These are phyloP conservation scores for Halcyon smyrnensis DNA, from an alignment of 2,797 vertebrate genomes.

Conservation along the genomic window DNA sequence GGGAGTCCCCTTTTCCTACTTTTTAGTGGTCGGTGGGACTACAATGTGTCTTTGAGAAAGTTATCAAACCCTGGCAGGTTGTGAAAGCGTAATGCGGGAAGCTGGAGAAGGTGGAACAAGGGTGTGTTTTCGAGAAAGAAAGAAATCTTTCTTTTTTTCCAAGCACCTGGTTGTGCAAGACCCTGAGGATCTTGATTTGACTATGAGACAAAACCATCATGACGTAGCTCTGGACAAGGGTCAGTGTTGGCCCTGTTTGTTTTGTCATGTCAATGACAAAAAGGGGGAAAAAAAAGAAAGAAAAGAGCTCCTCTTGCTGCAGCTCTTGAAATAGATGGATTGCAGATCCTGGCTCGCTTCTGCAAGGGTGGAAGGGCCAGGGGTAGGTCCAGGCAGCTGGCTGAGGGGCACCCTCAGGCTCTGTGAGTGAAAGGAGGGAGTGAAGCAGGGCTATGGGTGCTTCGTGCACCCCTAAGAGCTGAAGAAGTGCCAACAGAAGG, in stretches of 20 bases:
- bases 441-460: background rate
- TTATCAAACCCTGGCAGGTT: background rate
- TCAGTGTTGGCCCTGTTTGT: background rate
- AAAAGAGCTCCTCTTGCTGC: background rate
- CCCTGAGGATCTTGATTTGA: background rate
- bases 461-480: background rate
- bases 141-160: background rate
- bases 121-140: constrained; percentile 2
- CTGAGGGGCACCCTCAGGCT: background rate
- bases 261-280: background rate
- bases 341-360: background rate
- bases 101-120: background rate
- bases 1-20: background rate
- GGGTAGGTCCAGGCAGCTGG: background rate
- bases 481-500: background rate
- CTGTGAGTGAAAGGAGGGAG: background rate
- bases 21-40: background rate
- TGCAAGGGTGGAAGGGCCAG: background rate
- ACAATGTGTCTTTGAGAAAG: constrained; percentile 21
- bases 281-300: background rate
- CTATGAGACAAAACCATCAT: background rate
- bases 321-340: background rate
- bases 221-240: background rate
- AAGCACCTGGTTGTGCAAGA: constrained; percentile 39
- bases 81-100: background rate